Percentiles rank a stretch among this genome's conserved stretches.
Evolutionary conservation across 1,140 invertebrate species (phyloP).

Genomic region (Leucophenga varia): DNA sequence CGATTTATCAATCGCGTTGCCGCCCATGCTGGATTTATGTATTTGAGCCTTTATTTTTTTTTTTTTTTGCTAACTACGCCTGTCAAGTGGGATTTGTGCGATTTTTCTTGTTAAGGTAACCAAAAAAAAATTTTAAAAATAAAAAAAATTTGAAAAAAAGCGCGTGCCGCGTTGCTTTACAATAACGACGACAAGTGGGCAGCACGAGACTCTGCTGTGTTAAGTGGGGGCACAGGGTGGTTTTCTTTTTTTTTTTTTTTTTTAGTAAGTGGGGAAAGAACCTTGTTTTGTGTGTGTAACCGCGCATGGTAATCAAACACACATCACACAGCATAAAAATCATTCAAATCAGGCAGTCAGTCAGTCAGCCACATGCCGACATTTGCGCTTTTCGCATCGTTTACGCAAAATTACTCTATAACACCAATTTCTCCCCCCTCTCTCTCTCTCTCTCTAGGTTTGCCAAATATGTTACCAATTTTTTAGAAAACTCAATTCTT

Average conservation of each 20-base stretch:
- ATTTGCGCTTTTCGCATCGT: slow-evolving; percentile 1
- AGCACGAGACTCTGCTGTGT: no score
- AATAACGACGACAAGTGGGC: no score
- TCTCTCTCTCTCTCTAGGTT: no score
- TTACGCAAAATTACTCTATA: slow-evolving; percentile 8
- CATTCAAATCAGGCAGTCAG: neutral
- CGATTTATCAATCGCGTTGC: slow-evolving; percentile 42
- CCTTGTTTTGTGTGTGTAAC: slow-evolving; percentile 55
- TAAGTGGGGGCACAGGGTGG: no score
- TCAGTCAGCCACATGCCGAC: no score
- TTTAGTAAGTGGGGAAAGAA: no score
- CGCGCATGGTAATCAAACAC: slow-evolving; percentile 55
- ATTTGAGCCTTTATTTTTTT: neutral
- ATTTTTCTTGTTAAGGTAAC: slow-evolving; percentile 50
- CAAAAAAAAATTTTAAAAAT: no score
- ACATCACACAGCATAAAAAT: no score
- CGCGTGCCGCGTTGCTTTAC: no score
- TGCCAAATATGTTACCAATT: slow-evolving; percentile 54
- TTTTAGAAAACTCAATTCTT: slow-evolving; percentile 45
- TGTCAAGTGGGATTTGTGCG: slow-evolving; percentile 55
- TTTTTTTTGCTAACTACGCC: slow-evolving; percentile 43
- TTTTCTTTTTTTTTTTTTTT: no score
- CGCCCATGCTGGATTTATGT: neutral
- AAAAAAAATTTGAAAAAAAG: no score
- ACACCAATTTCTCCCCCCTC: slow-evolving; percentile 15